These are phyloP conservation scores for Scomber japonicus DNA, from an alignment of 2,113 vertebrate species.

Conservation along the genomic window DNA sequence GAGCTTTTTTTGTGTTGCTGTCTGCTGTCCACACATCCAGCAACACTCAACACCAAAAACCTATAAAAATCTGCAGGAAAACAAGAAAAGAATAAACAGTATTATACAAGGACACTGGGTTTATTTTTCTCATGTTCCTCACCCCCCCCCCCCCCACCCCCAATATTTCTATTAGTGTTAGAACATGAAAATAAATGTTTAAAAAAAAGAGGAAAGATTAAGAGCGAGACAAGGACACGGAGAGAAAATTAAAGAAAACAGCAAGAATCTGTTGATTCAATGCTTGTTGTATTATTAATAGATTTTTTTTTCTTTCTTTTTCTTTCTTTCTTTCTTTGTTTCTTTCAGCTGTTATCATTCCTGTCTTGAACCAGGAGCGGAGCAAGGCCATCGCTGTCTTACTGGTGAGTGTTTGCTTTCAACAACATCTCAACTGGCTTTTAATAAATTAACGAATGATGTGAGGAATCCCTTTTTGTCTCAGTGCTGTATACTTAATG, in stretches of 20 bases:
- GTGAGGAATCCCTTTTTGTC: not conserved
- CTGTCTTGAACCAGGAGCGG: constrained; percentile 85
- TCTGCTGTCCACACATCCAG: no score
- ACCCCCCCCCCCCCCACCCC: no score
- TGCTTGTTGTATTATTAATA: constrained; percentile 34
- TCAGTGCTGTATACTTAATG: not conserved
- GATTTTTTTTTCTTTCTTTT: not conserved
- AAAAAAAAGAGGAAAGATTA: constrained; percentile 23
- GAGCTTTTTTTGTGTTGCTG: no score
- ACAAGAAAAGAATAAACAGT: constrained; percentile 11
- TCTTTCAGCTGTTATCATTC: constrained; percentile 88
- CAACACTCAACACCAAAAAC: no score
- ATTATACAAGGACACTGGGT: constrained; percentile 30
- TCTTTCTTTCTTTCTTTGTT: not conserved
- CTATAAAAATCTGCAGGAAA: no score
- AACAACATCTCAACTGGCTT: not conserved
- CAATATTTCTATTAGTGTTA: constrained; percentile 29
- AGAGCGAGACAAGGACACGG: constrained; percentile 50
- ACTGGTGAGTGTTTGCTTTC: constrained; percentile 81
- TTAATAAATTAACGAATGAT: not conserved
- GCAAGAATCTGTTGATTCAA: constrained; percentile 10
- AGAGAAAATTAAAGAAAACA: constrained; percentile 34
- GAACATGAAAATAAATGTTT: constrained; percentile 32
- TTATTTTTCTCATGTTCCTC: constrained; percentile 33
- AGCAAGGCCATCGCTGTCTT: constrained; percentile 82